phyloP scores from a whole-genome alignment of 2,797 vertebrate species.

The Esox lucius region DNA sequence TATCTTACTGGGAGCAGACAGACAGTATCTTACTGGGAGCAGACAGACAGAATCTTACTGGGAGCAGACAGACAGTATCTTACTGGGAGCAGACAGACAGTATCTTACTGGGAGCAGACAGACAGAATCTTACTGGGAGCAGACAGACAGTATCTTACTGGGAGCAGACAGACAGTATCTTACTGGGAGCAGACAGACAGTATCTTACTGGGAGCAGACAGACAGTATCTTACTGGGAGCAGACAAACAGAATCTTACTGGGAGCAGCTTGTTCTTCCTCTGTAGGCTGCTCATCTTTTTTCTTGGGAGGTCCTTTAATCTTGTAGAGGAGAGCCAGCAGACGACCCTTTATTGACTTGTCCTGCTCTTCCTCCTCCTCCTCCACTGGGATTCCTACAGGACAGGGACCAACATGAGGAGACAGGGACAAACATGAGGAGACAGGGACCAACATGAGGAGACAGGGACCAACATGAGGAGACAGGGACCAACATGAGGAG shows the following conservation, averaged over 20 bases:
- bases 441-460: conserved; percentile 12
- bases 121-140: too few relatives aligned
- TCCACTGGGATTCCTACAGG: conserved; percentile 90
- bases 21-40: too few relatives aligned
- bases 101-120: too few relatives aligned
- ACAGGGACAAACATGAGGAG: too few relatives aligned
- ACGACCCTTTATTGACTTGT: conserved; percentile 89
- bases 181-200: too few relatives aligned
- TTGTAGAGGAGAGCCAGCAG: conserved; percentile 88
- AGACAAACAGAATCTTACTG: conserved; percentile 74
- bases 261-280: conserved; percentile 85
- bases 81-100: too few relatives aligned
- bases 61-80: too few relatives aligned
- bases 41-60: too few relatives aligned
- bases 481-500: neutral
- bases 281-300: conserved; percentile 79
- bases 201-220: conserved; percentile 82
- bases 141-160: too few relatives aligned
- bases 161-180: too few relatives aligned
- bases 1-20: too few relatives aligned
- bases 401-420: too few relatives aligned
- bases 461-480: neutral
- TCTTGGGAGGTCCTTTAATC: conserved; percentile 90
- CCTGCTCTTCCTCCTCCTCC: conserved; percentile 88
- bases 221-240: neutral